Evolutionary conservation across 1,140 invertebrate species (phyloP).

Genomic region (Drosophila quadrilineata): DNA sequence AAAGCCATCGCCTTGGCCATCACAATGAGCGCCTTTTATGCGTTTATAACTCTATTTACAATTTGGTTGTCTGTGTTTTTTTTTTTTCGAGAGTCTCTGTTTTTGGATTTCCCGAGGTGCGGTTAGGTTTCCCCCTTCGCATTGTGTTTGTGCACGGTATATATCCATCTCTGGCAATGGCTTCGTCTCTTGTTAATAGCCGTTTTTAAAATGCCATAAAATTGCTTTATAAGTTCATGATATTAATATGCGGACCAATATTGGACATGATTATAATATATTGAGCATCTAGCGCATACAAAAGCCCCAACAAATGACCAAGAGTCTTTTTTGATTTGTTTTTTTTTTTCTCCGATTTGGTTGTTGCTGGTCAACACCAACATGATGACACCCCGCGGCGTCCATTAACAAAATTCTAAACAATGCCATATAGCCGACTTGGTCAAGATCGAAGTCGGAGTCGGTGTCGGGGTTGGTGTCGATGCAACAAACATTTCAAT

Average conservation of each 20-base stretch:
- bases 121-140: conserved; percentile 53
- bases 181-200: conserved; percentile 71
- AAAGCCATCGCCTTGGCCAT: conserved; percentile 62
- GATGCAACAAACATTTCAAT: conserved; percentile 67
- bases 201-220: conserved; percentile 78
- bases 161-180: conserved; percentile 11
- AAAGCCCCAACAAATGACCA: conserved; percentile 65
- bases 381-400: conserved; percentile 44
- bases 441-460: conserved; percentile 9
- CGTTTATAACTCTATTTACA: conserved; percentile 75
- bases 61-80: conserved; percentile 44
- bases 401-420: conserved; percentile 66
- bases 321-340: neutral
- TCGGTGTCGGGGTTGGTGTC: conserved; percentile 7
- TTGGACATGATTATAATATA: conserved; percentile 78
- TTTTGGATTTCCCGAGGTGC: conserved; percentile 8
- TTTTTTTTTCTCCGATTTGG: conserved; percentile 69
- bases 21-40: conserved; percentile 69
- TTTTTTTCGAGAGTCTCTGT: too few species aligned
- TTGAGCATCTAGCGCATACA: conserved; percentile 70
- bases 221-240: conserved; percentile 73
- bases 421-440: conserved; percentile 37
- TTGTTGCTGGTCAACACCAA: conserved; percentile 59
- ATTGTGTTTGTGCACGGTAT: conserved; percentile 69
- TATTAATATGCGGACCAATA: conserved; percentile 78